These are phyloP conservation scores for Macrobrachium nipponense DNA, from an alignment of 1,140 invertebrate species.

Conservation along the genomic window DNA sequence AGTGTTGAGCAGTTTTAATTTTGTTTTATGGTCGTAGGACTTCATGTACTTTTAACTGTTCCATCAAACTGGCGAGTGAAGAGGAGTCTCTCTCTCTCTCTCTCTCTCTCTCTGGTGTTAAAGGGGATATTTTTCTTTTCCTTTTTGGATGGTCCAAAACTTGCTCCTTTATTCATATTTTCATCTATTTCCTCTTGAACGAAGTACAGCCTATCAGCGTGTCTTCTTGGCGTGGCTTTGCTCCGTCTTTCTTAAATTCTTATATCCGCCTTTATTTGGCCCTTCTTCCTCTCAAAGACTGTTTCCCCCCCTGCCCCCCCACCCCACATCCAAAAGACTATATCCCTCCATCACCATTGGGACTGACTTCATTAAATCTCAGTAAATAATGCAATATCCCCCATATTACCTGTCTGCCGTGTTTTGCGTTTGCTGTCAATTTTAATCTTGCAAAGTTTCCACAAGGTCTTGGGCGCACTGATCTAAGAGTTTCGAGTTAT, in stretches of 20 bases:
- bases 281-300: neutral
- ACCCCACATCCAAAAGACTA: neutral
- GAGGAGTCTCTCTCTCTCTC: no score
- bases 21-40: no score
- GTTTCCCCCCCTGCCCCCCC: neutral
- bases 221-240: neutral
- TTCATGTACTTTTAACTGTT: no score
- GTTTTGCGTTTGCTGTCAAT: slow-evolving; percentile 60
- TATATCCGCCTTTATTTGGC: neutral
- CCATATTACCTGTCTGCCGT: slow-evolving; percentile 51
- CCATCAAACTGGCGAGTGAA: no score
- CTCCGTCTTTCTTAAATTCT: neutral
- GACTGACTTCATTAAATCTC: slow-evolving; percentile 56
- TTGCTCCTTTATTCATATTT: no score
- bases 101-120: no score
- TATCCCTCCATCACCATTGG: neutral
- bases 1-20: no score
- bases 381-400: slow-evolving; percentile 57
- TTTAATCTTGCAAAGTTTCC: slow-evolving; percentile 59
- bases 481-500: neutral
- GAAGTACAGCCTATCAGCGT: no score
- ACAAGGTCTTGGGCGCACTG: slow-evolving; percentile 15
- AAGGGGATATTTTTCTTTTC: no score
- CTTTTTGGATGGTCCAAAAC: no score
- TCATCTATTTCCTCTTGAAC: no score